Percentiles rank a stretch among this genome's conserved stretches.
phyloP scores from a whole-genome alignment of 2,113 vertebrate species.

The Eonycteris spelaea region DNA sequence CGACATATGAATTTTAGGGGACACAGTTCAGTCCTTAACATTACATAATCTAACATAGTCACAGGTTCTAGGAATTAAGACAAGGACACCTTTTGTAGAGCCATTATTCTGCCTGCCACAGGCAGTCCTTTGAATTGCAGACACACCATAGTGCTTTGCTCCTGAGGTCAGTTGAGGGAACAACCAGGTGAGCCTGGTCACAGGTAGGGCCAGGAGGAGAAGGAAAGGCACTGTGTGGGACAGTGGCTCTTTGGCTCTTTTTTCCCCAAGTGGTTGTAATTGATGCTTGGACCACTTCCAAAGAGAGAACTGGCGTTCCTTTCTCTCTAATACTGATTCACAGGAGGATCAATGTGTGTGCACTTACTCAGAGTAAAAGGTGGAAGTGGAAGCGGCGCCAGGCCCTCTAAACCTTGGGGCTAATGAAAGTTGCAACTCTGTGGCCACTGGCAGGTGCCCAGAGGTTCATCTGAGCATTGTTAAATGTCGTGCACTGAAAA shows the following conservation, averaged over 20 bases:
- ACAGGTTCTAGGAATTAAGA: not conserved
- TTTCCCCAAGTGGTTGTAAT: not conserved
- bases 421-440: not conserved
- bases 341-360: not conserved
- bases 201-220: not conserved
- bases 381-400: not conserved
- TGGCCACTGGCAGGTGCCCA: not conserved
- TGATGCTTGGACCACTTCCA: slow-evolving; percentile 21
- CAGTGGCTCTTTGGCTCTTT: not conserved
- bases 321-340: slow-evolving; percentile 10
- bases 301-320: not conserved
- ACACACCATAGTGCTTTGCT: not conserved
- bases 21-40: not conserved
- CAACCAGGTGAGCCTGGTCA: not conserved
- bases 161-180: not conserved
- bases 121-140: not conserved
- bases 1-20: not conserved
- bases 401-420: not conserved
- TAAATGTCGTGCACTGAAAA: not conserved
- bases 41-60: not conserved
- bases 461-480: not conserved
- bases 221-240: not conserved
- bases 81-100: not conserved
- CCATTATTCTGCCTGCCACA: not conserved
- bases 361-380: not conserved